Evolutionary conservation across 2,888 invertebrate genomes (phyloP).

Genomic region (Steinernema scapterisci): DNA sequence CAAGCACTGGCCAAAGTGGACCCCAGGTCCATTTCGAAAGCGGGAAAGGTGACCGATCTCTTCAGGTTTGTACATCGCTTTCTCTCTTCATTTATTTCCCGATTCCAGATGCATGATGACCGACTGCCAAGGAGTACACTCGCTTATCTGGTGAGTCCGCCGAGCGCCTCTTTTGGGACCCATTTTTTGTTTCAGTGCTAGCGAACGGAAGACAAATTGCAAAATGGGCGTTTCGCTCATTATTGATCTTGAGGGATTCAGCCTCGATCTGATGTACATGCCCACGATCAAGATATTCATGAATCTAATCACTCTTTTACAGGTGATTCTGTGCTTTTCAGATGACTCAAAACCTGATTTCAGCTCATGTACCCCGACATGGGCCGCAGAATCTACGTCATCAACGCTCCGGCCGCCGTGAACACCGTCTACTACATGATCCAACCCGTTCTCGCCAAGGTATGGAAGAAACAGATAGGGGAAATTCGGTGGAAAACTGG

Average conservation of each 20-base stretch:
- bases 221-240: slow-evolving; percentile 60
- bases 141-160: slow-evolving; percentile 1
- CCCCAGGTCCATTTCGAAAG: background rate
- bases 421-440: slow-evolving; percentile 50
- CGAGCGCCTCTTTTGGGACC: background rate
- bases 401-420: slow-evolving; percentile 51
- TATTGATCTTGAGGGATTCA: slow-evolving; percentile 62
- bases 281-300: slow-evolving; percentile 58
- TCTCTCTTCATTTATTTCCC: background rate
- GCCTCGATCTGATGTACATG: slow-evolving; percentile 55
- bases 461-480: no score
- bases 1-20: slow-evolving; percentile 46
- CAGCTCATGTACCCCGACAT: slow-evolving; percentile 53
- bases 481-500: no score
- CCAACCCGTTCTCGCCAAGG: slow-evolving; percentile 50
- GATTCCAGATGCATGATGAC: slow-evolving; percentile 26
- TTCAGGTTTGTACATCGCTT: background rate
- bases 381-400: slow-evolving; percentile 47
- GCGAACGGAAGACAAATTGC: slow-evolving; percentile 41
- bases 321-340: slow-evolving; percentile 38
- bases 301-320: slow-evolving; percentile 52
- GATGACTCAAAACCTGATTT: slow-evolving; percentile 17
- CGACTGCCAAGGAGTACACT: slow-evolving; percentile 22
- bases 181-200: slow-evolving; percentile 33
- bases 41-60: slow-evolving; percentile 15